Base-by-base conservation (phyloP, 2,797 vertebrate genomes). In the Chloroceryle amazona region DNA sequence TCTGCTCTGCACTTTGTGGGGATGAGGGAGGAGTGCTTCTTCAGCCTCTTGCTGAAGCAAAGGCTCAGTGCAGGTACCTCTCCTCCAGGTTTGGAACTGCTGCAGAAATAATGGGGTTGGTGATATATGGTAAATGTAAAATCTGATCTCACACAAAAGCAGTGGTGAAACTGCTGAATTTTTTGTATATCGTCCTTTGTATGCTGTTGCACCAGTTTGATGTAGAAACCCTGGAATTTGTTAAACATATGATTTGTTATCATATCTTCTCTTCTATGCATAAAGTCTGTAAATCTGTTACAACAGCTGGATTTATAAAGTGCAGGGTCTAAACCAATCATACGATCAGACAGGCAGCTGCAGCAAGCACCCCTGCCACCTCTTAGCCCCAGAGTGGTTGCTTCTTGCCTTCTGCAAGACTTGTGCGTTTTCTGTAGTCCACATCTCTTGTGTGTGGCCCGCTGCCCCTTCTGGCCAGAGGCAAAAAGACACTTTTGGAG, bases 361-460 rank as follows among this genome's bases (percentile, higher is more conserved):
- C 63, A 46, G 46, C 13, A 62, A 3, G 55, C 46, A 6, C 17
- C 21, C 29, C 26, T 68, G 49, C 11, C 9, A 10, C 17, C 29
- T 46, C 23, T 29, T 42, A 17, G 22, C 20, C 14, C 16, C 0
- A 0, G 9, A 7, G 25, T 0, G 0, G 16, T 35, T 81, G 44
- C 23, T 81, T 13, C 52, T 63, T 35, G 44, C 13, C 25, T 61
- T 67, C 51, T 2, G 4, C 10, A 16, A 49, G 9, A 19, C 55
- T 28, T 54, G 4, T 54, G 4, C 3, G 4, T 19, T 21, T 60
- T 37, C 42, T 31, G 1, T 10, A 37, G 22, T 20, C n/a, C 2
- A 0, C 6, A 4, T 16, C 11, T 26, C 31, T 73, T 0, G 1
- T 13, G 14, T 0, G 0, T 42, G 18, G 10, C 20, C 39, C 2